Percentiles rank a stretch among this genome's conserved stretches.
These are phyloP conservation scores for Bombylius discolor DNA, from an alignment of 2,888 invertebrate genomes.

Conservation along the genomic window DNA sequence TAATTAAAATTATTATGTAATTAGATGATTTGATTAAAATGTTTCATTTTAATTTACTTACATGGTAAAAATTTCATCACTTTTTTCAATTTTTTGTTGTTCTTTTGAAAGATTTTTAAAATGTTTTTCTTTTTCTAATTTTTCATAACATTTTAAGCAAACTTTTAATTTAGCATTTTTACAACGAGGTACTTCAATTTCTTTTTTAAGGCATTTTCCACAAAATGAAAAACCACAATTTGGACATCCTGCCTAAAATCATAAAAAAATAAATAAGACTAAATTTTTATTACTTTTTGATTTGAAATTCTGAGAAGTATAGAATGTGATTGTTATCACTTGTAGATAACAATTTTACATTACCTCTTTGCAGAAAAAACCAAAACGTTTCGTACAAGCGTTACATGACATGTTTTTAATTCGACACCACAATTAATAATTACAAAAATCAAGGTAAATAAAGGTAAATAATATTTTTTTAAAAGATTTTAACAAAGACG, in stretches of 20 bases:
- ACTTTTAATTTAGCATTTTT: constrained; percentile 50
- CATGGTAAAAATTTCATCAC: not conserved
- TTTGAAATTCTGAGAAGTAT: not conserved
- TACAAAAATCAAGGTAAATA: too few species aligned
- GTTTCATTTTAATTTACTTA: not conserved
- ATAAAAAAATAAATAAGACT: not conserved
- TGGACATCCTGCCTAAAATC: constrained; percentile 60
- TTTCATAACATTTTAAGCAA: constrained; percentile 40
- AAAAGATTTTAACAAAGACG: too few species aligned
- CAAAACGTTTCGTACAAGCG: constrained; percentile 56
- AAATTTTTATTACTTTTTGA: not conserved
- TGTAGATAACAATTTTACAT: too few species aligned
- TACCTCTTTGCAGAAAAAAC: constrained; percentile 61
- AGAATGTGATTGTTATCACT: constrained; percentile 11
- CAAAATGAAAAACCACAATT: constrained; percentile 76
- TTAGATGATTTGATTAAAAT: not conserved
- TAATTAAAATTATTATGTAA: not conserved
- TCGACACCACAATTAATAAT: too few species aligned
- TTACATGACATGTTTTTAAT: constrained; percentile 51
- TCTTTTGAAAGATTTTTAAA: not conserved
- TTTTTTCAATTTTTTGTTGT: not conserved
- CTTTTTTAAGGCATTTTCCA: constrained; percentile 63
- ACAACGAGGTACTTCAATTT: constrained; percentile 50
- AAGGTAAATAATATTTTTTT: too few species aligned
- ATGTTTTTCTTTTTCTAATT: constrained; percentile 21